Conservation (phyloP, 2,888 invertebrate genomes). For the Tineola bisselliella region DNA sequence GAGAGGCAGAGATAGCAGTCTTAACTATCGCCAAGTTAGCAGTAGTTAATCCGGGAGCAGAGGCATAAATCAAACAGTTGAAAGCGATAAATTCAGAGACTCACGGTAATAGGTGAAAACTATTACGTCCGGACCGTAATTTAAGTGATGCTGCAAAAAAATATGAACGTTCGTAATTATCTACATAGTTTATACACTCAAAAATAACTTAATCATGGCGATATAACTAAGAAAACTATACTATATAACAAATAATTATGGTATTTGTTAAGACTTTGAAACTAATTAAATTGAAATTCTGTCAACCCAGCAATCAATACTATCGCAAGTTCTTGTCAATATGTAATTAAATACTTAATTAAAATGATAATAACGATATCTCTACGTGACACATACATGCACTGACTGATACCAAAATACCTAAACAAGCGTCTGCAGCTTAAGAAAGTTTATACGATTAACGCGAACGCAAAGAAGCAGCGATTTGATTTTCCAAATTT, state of each 20-base stretch:
- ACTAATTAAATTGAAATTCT: not conserved
- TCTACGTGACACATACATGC: not conserved
- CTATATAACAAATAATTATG: too few relatives aligned
- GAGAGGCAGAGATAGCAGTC: conserved; percentile 66
- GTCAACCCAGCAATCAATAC: not conserved
- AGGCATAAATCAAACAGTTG: conserved; percentile 62
- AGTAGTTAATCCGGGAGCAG: conserved; percentile 62
- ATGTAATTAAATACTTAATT: not conserved
- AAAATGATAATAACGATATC: not conserved
- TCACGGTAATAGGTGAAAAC: conserved; percentile 66
- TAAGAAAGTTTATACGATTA: not conserved
- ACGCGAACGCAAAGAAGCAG: not conserved
- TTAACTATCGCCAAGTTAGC: conserved; percentile 69
- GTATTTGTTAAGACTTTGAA: not conserved
- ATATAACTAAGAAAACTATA: too few relatives aligned
- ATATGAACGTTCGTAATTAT: conserved; percentile 28
- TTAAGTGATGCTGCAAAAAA: conserved; percentile 36
- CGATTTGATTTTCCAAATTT: not conserved
- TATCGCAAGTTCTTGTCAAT: not conserved
- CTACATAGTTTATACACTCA: too few relatives aligned
- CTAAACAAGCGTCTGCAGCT: not conserved
- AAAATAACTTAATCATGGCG: too few relatives aligned
- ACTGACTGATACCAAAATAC: not conserved
- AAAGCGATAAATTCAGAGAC: conserved; percentile 58
- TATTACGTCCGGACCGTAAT: conserved; percentile 49